phyloP scores from a whole-genome alignment of 2,797 vertebrate species.

The Amniataba percoides region DNA sequence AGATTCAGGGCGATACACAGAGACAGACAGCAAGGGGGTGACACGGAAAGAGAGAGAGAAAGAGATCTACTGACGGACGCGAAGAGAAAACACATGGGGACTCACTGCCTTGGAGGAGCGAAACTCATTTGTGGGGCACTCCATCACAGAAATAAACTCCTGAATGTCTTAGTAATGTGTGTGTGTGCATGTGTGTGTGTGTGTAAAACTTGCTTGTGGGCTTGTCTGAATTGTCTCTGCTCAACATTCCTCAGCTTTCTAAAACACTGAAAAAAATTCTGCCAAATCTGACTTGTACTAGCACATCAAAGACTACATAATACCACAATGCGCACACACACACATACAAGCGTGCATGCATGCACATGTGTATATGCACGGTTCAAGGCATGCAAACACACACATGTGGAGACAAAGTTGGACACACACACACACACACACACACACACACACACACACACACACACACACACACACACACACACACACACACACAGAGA shows the following conservation, averaged over 20 bases:
- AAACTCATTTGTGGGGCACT: slow-evolving; percentile 47
- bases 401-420: slow-evolving; percentile 46
- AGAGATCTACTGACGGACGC: slow-evolving; percentile 16
- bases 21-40: neutral
- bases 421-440: slow-evolving; percentile 48
- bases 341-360: neutral
- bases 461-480: slow-evolving; percentile 46
- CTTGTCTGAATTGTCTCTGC: slow-evolving; percentile 56
- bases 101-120: slow-evolving; percentile 22
- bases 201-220: slow-evolving; percentile 46
- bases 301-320: slow-evolving; percentile 66
- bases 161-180: slow-evolving; percentile 32
- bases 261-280: slow-evolving; percentile 38
- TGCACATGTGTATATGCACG: slow-evolving; percentile 27
- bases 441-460: slow-evolving; percentile 28
- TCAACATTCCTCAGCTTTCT: slow-evolving; percentile 64
- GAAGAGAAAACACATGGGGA: slow-evolving; percentile 16
- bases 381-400: slow-evolving; percentile 32
- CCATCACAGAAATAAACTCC: slow-evolving; percentile 48
- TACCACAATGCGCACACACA: slow-evolving; percentile 46
- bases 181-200: slow-evolving; percentile 22
- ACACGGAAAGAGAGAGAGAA: slow-evolving; percentile 7
- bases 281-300: slow-evolving; percentile 59
- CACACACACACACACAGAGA: slow-evolving; percentile 27
- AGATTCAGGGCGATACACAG: neutral